Evolutionary conservation across 2,888 invertebrate genomes (phyloP), one percentile per base, ranked within the genome.

Genomic region (Erebia epiphron): DNA sequence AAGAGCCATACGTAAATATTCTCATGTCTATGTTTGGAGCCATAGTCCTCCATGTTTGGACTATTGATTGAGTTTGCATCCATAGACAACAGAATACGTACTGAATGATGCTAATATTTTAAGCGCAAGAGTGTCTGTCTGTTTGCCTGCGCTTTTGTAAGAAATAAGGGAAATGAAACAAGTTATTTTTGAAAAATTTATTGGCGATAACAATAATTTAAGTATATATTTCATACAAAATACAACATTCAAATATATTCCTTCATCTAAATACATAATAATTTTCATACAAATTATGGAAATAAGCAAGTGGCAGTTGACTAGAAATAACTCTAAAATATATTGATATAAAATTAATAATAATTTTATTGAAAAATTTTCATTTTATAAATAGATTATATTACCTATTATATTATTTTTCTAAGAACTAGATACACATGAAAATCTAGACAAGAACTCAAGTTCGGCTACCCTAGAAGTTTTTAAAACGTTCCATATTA

Each of bases 141-240:
- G 21, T 21, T 21, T 21, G 21, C 2, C 21, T 2, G 21, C 21
- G 1, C 35, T 35, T 35, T 35, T 35, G 35, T 35, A 35, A 35
- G 35, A 35, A 35, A 35, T 35, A 35, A 35, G 35, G 35, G 35
- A 46, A 46, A 18, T 13, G 57, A 63, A 13, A 60, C 16, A 35
- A 16, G 16, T 72, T 75, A 71, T 77, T 79, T 84, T 80, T 84
- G 82, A 89, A 88, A 86, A 87, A 80, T 90, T 86, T 89, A 89
- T 85, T 90, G 82, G 86, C 83, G 82, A 85, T 89, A 91, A 91
- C 90, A 90, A 84, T 76, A 90, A 84, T 76, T 77, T 74, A 76
- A 77, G 85, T 88, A 88, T 88, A 88, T 85, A 88, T 78, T 84
- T 80, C 85, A 87, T 91, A 91, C 86, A 91, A 91, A 91, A 90